A percentile compares a stretch with the other conserved stretches of the same genome.
Evolutionary conservation across 2,888 invertebrate species (phyloP).

Genomic region (Ochropleura plecta): DNA sequence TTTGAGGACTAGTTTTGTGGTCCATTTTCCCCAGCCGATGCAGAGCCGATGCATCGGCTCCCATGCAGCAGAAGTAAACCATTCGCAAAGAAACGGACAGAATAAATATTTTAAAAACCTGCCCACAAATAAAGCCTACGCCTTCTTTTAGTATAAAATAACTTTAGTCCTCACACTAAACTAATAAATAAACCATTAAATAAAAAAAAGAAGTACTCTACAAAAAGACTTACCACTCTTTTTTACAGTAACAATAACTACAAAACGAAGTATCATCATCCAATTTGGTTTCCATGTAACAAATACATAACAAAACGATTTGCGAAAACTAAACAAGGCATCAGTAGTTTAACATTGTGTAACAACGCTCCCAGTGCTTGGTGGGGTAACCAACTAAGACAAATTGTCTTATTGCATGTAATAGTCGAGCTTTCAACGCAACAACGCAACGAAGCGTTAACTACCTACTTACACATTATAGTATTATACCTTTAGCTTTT

Average conservation of each 20-base stretch:
- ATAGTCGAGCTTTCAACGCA: constrained; percentile 60
- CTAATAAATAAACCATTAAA: too few relatives aligned
- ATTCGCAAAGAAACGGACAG: background rate
- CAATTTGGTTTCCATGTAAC: background rate
- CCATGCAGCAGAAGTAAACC: background rate
- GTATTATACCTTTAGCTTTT: constrained; percentile 38
- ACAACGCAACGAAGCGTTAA: constrained; percentile 55
- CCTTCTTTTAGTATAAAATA: background rate
- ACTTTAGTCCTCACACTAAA: background rate
- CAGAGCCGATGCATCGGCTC: background rate
- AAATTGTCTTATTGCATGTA: constrained; percentile 62
- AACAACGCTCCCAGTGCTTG: constrained; percentile 6
- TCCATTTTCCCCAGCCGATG: background rate
- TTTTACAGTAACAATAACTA: too few relatives aligned
- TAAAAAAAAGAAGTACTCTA: background rate
- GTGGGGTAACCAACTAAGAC: constrained; percentile 49
- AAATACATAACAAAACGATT: constrained; percentile 21
- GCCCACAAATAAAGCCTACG: background rate
- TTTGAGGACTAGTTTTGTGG: too few relatives aligned
- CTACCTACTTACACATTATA: constrained; percentile 46
- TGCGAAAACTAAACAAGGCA: constrained; percentile 16
- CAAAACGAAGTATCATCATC: constrained; percentile 5
- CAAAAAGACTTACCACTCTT: background rate
- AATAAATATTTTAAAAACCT: background rate
- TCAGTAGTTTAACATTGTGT: constrained; percentile 13